Base-by-base conservation (phyloP, 2,797 vertebrate genomes). In the Pipistrellus pygmaeus region DNA sequence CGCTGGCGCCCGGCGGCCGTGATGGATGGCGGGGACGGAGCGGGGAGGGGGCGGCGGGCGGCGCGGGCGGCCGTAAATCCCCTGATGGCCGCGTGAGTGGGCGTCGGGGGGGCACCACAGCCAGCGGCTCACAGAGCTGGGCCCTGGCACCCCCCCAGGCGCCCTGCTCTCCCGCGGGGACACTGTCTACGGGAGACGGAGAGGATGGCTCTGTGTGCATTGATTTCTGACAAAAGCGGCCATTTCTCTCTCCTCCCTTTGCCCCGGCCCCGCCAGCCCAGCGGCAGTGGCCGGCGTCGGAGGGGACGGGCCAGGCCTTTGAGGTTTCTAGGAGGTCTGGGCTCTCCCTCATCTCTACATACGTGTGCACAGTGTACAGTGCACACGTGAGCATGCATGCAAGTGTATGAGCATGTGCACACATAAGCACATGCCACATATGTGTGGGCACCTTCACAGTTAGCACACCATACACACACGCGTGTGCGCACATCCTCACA, bases 211-310 rank as follows among this genome's bases (percentile, higher is more conserved):
- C 93, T 69, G 84, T 77, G 68, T 93, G 95, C 96, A 96, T 8
- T 76, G 97, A 96, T 96, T 97, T 97, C 96, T 96, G 96, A 96
- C 96, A 94, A 96, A 96, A 94, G 53, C 95, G 0, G 76, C 78
- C 27, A 12, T 69, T 93, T 1, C 27, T 1, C 27, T 57, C 88
- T 87, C 85, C 55, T 46, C 91, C 92, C 17, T 76, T 8, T 0
- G 0, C 57, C 57, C 55, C 0, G 25, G 57, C 10, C 57, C 57
- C 23, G 30, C 35, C 64, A 8, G 1, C 0, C 0, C 69, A 73
- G 73, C 0, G 9, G 55, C 69, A 27, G 17, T 13, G 51, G 35
- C 51, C 11, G 1, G 48, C 12, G 35, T 20, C 64, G 72, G 15
- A 32, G 62, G 18, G 46, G 38, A 8, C 0, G 0, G 17, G 57